Conservation (phyloP, 2,797 vertebrate genomes). For the Acipenser ruthenus region DNA sequence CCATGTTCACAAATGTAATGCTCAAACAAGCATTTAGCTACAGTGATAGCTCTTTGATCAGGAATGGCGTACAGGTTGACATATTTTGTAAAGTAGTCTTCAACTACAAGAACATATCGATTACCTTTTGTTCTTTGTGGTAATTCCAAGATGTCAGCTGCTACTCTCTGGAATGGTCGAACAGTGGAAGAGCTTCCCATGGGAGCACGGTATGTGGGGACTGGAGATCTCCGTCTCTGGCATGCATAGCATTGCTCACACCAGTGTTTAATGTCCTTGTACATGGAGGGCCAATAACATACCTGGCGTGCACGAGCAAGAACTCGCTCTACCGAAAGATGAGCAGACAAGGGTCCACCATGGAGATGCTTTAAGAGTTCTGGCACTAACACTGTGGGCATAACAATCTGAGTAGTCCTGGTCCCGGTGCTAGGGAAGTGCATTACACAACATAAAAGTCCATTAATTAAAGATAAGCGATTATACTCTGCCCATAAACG, state of each 20-base stretch:
- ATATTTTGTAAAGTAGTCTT: too few relatives aligned
- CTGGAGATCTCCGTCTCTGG: background rate
- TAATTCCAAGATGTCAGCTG: slow-evolving; percentile 16
- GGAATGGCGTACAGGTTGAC: slow-evolving; percentile 15
- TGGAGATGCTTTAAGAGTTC: too few relatives aligned
- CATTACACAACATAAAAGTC: slow-evolving; percentile 8
- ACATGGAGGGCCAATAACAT: slow-evolving; percentile 14
- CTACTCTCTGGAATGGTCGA: slow-evolving; percentile 13
- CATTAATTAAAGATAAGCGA: too few relatives aligned
- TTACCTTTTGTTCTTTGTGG: too few relatives aligned
- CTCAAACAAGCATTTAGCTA: too few relatives aligned
- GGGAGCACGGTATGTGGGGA: background rate
- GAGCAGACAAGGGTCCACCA: too few relatives aligned
- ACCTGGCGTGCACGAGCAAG: too few relatives aligned
- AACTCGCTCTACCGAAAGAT: too few relatives aligned
- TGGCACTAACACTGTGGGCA: too few relatives aligned
- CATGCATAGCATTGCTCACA: background rate
- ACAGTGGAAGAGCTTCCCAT: background rate
- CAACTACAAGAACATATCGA: too few relatives aligned
- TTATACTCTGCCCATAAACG: slow-evolving; percentile 3
- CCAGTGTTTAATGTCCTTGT: slow-evolving; percentile 8
- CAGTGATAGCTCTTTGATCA: slow-evolving; percentile 13
- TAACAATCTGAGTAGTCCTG: background rate
- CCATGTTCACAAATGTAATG: too few relatives aligned
- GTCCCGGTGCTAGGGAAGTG: background rate